A percentile compares a stretch with the other conserved stretches of the same genome.
These are phyloP conservation scores for Pristionchus entomophagus DNA, from an alignment of 2,888 invertebrate species.

Conservation along the genomic window DNA sequence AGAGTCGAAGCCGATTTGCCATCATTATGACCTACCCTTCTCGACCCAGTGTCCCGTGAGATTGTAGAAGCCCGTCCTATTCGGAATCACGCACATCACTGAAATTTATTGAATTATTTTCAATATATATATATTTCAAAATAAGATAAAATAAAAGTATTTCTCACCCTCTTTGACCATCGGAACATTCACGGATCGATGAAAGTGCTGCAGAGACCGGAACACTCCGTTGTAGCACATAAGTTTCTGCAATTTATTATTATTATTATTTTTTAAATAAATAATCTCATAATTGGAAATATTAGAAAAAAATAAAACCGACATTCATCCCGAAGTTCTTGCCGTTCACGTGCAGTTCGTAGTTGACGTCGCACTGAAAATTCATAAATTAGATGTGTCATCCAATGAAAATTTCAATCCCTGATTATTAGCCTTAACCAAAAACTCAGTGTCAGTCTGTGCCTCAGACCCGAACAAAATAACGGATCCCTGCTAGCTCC, in stretches of 20 bases:
- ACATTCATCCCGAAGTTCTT: neutral
- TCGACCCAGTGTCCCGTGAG: neutral
- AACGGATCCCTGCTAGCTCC: too few species aligned
- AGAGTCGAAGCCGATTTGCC: too few species aligned
- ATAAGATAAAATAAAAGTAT: neutral
- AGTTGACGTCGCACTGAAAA: slow-evolving; percentile 3
- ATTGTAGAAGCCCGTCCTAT: neutral
- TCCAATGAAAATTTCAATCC: neutral
- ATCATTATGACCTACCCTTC: neutral
- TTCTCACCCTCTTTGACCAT: neutral
- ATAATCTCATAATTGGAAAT: neutral
- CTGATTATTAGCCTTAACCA: neutral
- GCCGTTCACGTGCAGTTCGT: slow-evolving; percentile 23
- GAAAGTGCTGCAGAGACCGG: neutral
- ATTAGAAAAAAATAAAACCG: neutral
- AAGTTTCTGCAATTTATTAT: neutral
- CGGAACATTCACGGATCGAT: neutral
- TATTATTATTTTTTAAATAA: neutral
- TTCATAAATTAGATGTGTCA: neutral
- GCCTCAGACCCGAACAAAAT: too few species aligned
- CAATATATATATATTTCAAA: neutral
- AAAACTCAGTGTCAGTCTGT: neutral
- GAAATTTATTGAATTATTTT: neutral
- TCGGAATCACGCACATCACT: slow-evolving; percentile 12
- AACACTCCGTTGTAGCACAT: neutral